Conservation (phyloP, 1,140 invertebrate genomes). For the Temnothorax longispinosus region DNA sequence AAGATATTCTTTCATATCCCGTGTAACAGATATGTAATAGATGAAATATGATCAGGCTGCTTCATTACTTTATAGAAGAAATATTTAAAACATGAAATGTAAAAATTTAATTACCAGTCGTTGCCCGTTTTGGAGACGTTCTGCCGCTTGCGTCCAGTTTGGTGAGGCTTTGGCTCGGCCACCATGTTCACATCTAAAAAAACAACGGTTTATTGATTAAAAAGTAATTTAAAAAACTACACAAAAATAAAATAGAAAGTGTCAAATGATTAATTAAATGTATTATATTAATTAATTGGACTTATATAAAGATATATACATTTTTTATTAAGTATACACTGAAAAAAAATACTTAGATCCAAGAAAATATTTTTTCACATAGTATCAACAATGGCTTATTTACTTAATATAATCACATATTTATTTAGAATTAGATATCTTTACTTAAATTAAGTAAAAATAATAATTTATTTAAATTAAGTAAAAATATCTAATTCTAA, state of each 20-base stretch:
- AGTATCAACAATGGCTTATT: too few species aligned
- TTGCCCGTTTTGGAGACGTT: conserved; percentile 93
- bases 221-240: not conserved
- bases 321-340: not conserved
- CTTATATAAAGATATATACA: not conserved
- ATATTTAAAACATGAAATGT: conserved; percentile 68
- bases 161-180: conserved; percentile 93
- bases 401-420: too few species aligned
- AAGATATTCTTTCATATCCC: not conserved
- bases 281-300: not conserved
- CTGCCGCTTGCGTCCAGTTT: conserved; percentile 92
- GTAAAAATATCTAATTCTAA: too few species aligned
- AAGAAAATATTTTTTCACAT: too few species aligned
- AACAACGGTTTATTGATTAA: not conserved
- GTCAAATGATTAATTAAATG: not conserved
- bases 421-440: too few species aligned
- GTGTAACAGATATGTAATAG: not conserved
- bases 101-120: conserved; percentile 89
- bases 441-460: too few species aligned
- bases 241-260: not conserved
- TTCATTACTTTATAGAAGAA: not conserved
- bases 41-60: not conserved
- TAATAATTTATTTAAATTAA: too few species aligned
- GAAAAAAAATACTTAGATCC: too few species aligned
- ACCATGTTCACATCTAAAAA: conserved; percentile 92